phyloP scores from a whole-genome alignment of 2,888 invertebrate genomes.

The Deroplatys truncata region DNA sequence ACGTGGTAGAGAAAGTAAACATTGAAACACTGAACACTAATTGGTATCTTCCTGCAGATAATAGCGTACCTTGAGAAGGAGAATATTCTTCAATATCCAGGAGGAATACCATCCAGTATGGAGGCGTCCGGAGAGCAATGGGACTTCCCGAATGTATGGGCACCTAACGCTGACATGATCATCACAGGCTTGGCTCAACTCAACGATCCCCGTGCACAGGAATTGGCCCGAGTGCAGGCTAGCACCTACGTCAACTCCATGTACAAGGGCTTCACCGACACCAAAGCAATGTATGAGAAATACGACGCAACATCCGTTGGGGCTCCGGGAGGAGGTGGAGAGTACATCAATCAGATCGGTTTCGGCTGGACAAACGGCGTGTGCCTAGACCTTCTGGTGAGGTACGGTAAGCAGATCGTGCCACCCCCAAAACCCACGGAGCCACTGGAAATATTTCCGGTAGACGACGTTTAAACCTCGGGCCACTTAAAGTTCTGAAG shows the following conservation, averaged over 20 bases:
- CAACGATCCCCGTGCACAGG: slow-evolving; percentile 47
- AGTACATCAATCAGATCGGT: slow-evolving; percentile 69
- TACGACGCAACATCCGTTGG: slow-evolving; percentile 64
- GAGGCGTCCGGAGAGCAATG: slow-evolving; percentile 66
- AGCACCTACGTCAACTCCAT: slow-evolving; percentile 66
- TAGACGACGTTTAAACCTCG: background rate
- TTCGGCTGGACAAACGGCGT: slow-evolving; percentile 81
- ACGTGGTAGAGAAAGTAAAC: no score
- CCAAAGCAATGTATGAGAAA: slow-evolving; percentile 66
- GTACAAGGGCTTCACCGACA: slow-evolving; percentile 60
- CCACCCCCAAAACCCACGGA: background rate
- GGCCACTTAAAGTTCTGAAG: no score
- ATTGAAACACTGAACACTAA: no score
- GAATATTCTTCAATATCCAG: slow-evolving; percentile 49
- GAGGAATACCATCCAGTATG: slow-evolving; percentile 67
- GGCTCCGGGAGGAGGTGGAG: slow-evolving; percentile 69
- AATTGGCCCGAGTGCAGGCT: slow-evolving; percentile 60
- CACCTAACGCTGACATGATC: slow-evolving; percentile 71
- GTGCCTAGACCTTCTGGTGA: slow-evolving; percentile 59
- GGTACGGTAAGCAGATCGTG: slow-evolving; percentile 47
- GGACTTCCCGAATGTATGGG: slow-evolving; percentile 84
- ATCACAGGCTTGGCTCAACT: slow-evolving; percentile 59
- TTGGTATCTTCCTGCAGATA: slow-evolving; percentile 37
- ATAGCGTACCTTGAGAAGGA: slow-evolving; percentile 52
- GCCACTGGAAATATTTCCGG: background rate